Evolutionary conservation across 2,888 invertebrate genomes (phyloP), one percentile per base, ranked within the genome.

Genomic region (Auanema freiburgensis): DNA sequence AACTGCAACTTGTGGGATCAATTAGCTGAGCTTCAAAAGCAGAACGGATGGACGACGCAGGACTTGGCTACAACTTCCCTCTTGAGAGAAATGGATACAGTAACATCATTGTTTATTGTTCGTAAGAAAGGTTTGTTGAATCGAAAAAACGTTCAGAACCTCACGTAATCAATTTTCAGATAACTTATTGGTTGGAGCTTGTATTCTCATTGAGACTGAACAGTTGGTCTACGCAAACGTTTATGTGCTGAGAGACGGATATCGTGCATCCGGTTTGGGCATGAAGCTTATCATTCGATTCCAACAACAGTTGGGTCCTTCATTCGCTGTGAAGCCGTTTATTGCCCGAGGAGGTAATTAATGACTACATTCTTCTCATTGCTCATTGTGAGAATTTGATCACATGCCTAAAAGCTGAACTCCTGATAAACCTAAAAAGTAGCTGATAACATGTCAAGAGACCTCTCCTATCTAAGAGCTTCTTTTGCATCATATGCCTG

Each of bases 181-280:
- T 33, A 57, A 57, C 51, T 57, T 42, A 4, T 23, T 62, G n/a
- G 56, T 62, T 25, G 62, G 62, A 50, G 62, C 49, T 24, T 18
- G 16, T 3, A 42, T 62, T 49, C 44, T 62, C 41, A 57, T 62
- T 33, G 62, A 62, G 41, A 62, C 62, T 2, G 33, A 46, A 6
- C 41, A 25, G 6, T 16, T 25, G 14, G 50, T 57, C 11, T 41
- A 25, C 12, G 62, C 51, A 18, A 62, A 62, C 40, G 44, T 62
- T 25, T 62, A 62, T 41, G 57, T 62, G 21, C 51, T 62, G 50
- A n/a, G 62, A n/a, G 62, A 62, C 25, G 62, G 62, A 18, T 62
- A 62, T 24, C 46, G 62, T 18, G 62, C 62, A 14, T 51, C 57
- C 57, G 62, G 62, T 49, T 50, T 62, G 57, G 62, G 62, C 46